Evolutionary conservation across 2,888 invertebrate genomes (phyloP).

Genomic region (Clivina fossor): DNA sequence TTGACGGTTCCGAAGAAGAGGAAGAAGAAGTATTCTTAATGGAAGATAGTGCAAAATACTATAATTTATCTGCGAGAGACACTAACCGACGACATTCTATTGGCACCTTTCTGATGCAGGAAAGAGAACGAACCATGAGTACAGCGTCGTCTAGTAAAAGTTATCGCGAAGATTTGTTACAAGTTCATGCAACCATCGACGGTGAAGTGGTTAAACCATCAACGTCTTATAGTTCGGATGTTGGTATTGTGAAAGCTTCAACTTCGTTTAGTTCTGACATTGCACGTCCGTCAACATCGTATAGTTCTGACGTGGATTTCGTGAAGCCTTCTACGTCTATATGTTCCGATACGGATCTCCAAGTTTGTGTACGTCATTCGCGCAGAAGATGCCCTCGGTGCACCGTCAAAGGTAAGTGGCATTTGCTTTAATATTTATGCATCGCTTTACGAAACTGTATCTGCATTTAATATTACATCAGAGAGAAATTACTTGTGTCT

Average conservation of each 20-base stretch:
- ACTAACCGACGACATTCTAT: conserved; percentile 64
- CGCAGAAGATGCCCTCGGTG: conserved; percentile 16
- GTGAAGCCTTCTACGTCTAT: too few relatives aligned
- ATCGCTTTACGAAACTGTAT: too few relatives aligned
- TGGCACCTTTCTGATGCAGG: conserved; percentile 61
- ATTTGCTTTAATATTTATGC: conserved; percentile 2
- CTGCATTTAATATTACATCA: too few relatives aligned
- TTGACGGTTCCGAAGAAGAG: conserved; percentile 51
- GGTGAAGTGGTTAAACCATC: conserved; percentile 41
- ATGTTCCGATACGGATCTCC: too few relatives aligned
- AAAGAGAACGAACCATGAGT: conserved; percentile 51
- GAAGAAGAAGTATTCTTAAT: conserved; percentile 66
- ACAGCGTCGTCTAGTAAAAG: conserved; percentile 46
- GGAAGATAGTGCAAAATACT: conserved; percentile 56
- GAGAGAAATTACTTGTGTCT: too few relatives aligned
- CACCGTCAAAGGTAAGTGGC: conserved; percentile 13
- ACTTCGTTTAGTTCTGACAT: too few relatives aligned
- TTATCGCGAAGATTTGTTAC: conserved; percentile 49
- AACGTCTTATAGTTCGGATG: conserved; percentile 27
- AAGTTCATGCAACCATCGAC: conserved; percentile 46
- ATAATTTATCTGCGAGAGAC: conserved; percentile 55
- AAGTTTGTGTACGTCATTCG: too few relatives aligned
- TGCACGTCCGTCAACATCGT: too few relatives aligned
- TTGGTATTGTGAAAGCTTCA: conserved; percentile 2
- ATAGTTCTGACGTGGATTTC: too few relatives aligned